Conservation (phyloP, 2,888 invertebrate species). For the Hanleya hanleyi region DNA sequence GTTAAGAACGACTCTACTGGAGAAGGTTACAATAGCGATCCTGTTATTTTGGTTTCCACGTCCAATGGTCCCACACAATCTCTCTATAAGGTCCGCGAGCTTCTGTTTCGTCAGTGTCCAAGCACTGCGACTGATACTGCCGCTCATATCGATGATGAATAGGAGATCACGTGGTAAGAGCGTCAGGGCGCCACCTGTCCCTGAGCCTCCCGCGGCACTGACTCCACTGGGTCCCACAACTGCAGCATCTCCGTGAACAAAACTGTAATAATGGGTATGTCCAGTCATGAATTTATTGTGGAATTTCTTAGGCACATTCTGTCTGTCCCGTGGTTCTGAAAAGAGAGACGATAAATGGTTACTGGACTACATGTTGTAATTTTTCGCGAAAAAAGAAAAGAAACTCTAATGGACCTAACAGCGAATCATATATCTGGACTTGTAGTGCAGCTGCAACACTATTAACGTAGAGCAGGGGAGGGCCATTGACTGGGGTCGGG, state of each 20-base stretch:
- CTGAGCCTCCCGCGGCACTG: not conserved
- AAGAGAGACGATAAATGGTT: too few species aligned
- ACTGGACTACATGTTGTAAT: too few species aligned
- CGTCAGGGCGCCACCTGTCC: not conserved
- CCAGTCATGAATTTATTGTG: not conserved
- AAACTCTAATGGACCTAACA: too few species aligned
- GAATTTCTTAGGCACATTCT: not conserved
- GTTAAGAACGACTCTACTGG: not conserved
- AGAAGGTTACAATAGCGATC: not conserved
- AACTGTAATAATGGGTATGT: conserved; percentile 5
- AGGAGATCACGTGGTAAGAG: not conserved
- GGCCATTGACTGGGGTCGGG: too few species aligned
- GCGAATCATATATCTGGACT: too few species aligned
- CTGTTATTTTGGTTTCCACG: not conserved
- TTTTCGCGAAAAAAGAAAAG: too few species aligned
- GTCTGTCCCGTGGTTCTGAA: not conserved
- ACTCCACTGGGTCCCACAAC: not conserved
- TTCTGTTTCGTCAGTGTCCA: not conserved
- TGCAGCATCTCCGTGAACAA: not conserved
- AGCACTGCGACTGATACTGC: not conserved
- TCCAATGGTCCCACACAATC: not conserved
- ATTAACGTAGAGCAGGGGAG: too few species aligned
- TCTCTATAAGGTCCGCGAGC: not conserved
- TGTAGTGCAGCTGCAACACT: too few species aligned
- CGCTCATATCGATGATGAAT: not conserved